These are phyloP conservation scores for Urosaurus nigricauda DNA, from an alignment of 2,797 vertebrate species.

Conservation along the genomic window DNA sequence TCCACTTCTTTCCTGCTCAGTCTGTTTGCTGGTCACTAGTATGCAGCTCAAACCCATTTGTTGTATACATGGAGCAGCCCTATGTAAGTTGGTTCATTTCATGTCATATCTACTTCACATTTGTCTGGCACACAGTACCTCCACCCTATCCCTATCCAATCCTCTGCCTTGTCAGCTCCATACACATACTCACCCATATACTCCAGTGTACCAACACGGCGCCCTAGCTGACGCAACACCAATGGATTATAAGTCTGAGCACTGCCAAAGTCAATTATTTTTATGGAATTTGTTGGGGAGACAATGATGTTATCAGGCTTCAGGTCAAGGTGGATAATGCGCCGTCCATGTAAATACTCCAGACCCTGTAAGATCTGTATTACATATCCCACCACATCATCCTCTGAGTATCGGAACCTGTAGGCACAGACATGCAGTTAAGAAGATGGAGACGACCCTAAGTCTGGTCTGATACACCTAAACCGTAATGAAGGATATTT, in stretches of 20 bases:
- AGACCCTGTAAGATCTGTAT: constrained; percentile 94
- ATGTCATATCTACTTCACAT: neutral
- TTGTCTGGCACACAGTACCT: neutral
- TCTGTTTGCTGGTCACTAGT: neutral
- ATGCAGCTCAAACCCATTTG: neutral
- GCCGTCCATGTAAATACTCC: constrained; percentile 91
- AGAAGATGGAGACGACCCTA: neutral
- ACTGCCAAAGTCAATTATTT: constrained; percentile 97
- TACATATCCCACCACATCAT: constrained; percentile 92
- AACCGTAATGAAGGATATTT: neutral
- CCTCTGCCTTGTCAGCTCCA: neutral
- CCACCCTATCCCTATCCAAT: neutral
- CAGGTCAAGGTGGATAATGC: constrained; percentile 95
- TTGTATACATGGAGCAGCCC: neutral
- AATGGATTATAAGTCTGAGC: constrained; percentile 95
- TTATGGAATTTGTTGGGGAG: constrained; percentile 90
- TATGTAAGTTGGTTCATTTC: neutral
- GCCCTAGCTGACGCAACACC: constrained; percentile 90
- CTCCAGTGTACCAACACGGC: constrained; percentile 91
- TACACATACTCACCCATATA: constrained; percentile 90
- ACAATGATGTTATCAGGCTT: constrained; percentile 95
- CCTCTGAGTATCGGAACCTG: constrained; percentile 98
- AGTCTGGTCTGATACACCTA: neutral
- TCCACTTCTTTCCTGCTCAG: neutral
- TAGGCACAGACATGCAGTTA: constrained; percentile 20